Conservation (phyloP, 2,113 vertebrate species). For the Ranitomeya variabilis region DNA sequence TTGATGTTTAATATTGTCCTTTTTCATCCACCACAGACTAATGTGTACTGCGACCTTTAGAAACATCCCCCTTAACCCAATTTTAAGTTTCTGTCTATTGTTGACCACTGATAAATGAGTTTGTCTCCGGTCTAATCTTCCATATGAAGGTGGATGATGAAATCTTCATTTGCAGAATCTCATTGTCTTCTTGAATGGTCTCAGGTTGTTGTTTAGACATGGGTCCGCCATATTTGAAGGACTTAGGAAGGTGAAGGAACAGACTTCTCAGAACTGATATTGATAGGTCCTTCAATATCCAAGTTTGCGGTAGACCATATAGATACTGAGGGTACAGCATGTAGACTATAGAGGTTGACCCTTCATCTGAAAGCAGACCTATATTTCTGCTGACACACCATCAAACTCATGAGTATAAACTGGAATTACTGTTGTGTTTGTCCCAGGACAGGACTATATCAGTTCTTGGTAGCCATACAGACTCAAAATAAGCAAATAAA, state of each 20-base stretch:
- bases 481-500: background rate
- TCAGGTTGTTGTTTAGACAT: background rate
- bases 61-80: too few relatives aligned
- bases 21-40: too few relatives aligned
- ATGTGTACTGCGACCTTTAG: too few relatives aligned
- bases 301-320: background rate
- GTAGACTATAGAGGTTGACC: background rate
- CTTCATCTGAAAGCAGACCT: too few relatives aligned
- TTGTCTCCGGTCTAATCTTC: background rate
- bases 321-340: background rate
- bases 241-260: too few relatives aligned
- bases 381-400: too few relatives aligned
- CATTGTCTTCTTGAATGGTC: background rate
- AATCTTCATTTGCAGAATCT: background rate
- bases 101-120: background rate
- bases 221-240: background rate
- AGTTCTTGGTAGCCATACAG: background rate
- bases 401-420: too few relatives aligned
- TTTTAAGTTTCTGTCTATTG: background rate
- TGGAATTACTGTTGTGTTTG: too few relatives aligned
- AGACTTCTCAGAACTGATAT: too few relatives aligned
- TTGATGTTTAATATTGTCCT: too few relatives aligned
- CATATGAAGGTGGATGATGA: background rate
- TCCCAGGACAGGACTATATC: too few relatives aligned
- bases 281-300: too few relatives aligned